These are phyloP conservation scores for Aeoliscus strigatus DNA, from an alignment of 2,797 vertebrate genomes.

Conservation along the genomic window DNA sequence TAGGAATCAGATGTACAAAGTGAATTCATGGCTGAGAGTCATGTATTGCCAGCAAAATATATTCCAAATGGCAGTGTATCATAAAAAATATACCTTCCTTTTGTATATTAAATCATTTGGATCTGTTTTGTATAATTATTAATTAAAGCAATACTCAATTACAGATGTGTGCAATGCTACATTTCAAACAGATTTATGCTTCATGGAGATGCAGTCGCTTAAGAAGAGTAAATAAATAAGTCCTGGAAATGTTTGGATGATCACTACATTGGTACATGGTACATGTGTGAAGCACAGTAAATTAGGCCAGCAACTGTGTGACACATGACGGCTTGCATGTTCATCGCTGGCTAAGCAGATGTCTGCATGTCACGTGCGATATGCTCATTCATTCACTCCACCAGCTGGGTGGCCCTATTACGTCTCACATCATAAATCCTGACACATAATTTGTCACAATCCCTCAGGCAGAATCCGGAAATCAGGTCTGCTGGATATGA, in stretches of 20 bases:
- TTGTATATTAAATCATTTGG: too few species aligned
- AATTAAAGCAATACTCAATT: too few species aligned
- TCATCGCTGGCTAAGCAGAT: constrained; percentile 60
- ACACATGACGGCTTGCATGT: constrained; percentile 45
- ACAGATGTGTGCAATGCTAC: too few species aligned
- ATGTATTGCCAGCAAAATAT: too few species aligned
- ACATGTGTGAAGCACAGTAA: constrained; percentile 15
- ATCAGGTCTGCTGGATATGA: constrained; percentile 31
- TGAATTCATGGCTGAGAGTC: too few species aligned
- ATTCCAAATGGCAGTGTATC: too few species aligned
- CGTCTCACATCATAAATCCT: constrained; percentile 72
- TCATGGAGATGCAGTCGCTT: constrained; percentile 14
- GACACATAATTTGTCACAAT: constrained; percentile 73
- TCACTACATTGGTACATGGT: constrained; percentile 7
- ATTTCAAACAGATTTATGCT: neutral
- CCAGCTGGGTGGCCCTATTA: constrained; percentile 73
- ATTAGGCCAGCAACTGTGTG: constrained; percentile 41
- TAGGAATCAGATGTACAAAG: too few species aligned
- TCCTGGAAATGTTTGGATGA: constrained; percentile 14
- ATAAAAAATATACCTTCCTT: too few species aligned
- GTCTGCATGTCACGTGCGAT: constrained; percentile 65
- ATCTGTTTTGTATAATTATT: too few species aligned
- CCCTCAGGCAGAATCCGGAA: constrained; percentile 52
- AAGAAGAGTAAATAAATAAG: too few species aligned
- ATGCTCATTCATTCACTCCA: constrained; percentile 69